Conservation (phyloP, 2,113 vertebrate genomes). For the Falcunculus frontatus region DNA sequence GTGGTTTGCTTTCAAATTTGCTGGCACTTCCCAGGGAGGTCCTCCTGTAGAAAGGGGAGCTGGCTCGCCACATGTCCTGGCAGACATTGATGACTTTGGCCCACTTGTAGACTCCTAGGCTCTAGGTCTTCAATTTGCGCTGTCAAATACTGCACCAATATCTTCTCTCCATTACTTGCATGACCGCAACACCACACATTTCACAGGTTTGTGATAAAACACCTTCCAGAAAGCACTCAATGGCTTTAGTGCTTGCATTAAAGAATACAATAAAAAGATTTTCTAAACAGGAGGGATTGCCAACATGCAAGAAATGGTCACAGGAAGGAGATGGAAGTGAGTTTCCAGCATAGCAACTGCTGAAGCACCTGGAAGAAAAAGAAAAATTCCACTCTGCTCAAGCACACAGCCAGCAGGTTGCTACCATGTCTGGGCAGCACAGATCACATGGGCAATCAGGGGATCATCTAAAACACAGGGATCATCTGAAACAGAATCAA, state of each 20-base stretch:
- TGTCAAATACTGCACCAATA: neutral
- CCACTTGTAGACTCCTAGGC: neutral
- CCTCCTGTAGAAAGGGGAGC: neutral
- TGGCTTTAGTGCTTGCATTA: neutral
- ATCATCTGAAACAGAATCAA: neutral
- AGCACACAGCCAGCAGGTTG: neutral
- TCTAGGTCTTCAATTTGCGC: neutral
- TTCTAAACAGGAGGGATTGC: neutral
- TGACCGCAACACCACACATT: neutral
- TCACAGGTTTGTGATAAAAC: neutral
- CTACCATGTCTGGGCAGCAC: neutral
- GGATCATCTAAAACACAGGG: neutral
- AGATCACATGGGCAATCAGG: neutral
- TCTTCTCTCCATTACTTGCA: neutral
- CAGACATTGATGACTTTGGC: neutral
- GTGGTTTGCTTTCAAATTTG: constrained; percentile 26
- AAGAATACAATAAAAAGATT: neutral
- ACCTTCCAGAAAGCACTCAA: neutral
- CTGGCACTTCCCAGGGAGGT: neutral
- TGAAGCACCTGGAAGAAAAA: neutral
- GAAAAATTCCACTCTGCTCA: neutral
- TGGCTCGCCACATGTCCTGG: neutral
- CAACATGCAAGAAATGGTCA: neutral
- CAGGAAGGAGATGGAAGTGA: neutral
- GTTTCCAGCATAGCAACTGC: neutral